Conservation (phyloP, 2,113 vertebrate genomes). For the Daboia siamensis region DNA sequence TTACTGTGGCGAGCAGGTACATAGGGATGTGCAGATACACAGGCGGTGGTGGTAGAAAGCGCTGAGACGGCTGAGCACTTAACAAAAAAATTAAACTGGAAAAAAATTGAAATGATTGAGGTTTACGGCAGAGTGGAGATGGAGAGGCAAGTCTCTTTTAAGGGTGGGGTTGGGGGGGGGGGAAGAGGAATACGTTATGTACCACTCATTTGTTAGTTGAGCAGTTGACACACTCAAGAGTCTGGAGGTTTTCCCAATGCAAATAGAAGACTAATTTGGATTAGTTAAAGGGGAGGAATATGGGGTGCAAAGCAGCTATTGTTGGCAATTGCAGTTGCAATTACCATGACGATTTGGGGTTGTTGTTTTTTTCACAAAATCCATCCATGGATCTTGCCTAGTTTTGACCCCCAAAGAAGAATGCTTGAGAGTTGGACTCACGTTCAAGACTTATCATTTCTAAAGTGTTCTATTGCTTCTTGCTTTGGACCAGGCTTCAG, state of each 20-base stretch:
- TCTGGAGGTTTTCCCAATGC: not conserved
- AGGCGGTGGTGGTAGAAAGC: not conserved
- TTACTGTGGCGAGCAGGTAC: not conserved
- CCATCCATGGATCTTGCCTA: not conserved
- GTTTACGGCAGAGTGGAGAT: not conserved
- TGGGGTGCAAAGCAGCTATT: not conserved
- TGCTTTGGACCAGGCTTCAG: constrained; percentile 55
- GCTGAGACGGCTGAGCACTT: not conserved
- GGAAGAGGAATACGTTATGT: not conserved
- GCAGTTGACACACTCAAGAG: not conserved
- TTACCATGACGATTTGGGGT: too few relatives aligned
- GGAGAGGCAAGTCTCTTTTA: not conserved
- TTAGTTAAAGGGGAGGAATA: not conserved
- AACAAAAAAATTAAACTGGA: not conserved
- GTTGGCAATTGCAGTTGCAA: not conserved
- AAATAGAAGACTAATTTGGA: not conserved
- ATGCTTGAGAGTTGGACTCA: not conserved
- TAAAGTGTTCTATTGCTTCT: not conserved
- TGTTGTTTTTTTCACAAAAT: not conserved
- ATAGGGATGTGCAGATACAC: not conserved
- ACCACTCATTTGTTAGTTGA: not conserved
- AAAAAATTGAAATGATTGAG: not conserved
- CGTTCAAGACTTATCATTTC: not conserved
- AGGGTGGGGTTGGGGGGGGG: not conserved
- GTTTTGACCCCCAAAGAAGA: not conserved